Base-by-base conservation (phyloP, 1,140 invertebrate species). In the Ctenoplectra terminalis region DNA sequence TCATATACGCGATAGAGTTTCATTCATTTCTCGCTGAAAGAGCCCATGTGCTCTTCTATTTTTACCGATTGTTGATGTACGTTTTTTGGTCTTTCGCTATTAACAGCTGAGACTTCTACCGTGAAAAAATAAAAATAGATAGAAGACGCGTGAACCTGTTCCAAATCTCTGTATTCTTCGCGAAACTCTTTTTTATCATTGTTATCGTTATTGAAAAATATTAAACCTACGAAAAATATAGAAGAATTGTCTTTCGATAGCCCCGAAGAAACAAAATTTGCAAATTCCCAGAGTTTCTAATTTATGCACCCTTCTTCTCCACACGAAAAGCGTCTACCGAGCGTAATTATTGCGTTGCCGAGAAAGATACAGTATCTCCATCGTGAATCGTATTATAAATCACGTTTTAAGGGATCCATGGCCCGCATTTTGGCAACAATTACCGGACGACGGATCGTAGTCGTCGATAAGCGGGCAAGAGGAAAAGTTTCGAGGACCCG, bases 251-350 rank as follows among this genome's bases (percentile, higher is more conserved):
- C 2, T n/a, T n/a, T 5, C 6, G 20, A 50, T 5, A 2, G 7
- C 1, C 5, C 17, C 9, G 20, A 4, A n/a, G 3, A 17, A 50
- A 5, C 6, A 29, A 75, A 50, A n/a, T 43, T 58, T 13, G 5
- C 13, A 29, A 63, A 37, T 61, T 75, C 58, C 29, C 58, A 75
- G 72, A 3, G 15, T 29, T 23, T 64, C 13, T 76, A 76, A 76
- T 76, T 76, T 76, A 76, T 76, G 61, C 61, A 76, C 74, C 74
- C 74, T 50, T 46, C 15, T 15, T 20, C n/a, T 13, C 3, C 7
- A 13, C 20, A 17, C 26, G 20, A 60, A 48, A 74, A 34, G 40
- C 11, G 6, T 20, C 52, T 40, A 9, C 3, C 37, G 20, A 15
- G 17, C 23, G 58, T 48, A 74, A 74, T 74, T 74, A 74, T 11